Percentiles rank a stretch among this genome's conserved stretches.
Conservation (phyloP, 1,140 invertebrate genomes). For the Ceratina australensis region DNA sequence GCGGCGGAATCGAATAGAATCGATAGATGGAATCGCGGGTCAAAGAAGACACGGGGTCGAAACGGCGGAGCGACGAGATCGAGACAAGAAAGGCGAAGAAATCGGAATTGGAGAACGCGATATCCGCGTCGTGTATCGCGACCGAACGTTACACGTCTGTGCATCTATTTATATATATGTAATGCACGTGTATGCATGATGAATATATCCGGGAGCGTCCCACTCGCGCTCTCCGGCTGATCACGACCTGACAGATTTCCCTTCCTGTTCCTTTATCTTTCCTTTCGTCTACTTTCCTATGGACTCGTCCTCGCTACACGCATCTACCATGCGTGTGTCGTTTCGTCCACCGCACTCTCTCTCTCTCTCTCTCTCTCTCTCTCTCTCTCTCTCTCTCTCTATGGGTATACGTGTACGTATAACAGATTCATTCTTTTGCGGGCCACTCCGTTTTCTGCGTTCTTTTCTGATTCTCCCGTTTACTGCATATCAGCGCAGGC, state of each 20-base stretch:
- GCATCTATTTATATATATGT: constrained; percentile 49
- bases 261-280: constrained; percentile 46
- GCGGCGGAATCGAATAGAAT: background rate
- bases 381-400: background rate
- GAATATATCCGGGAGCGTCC: constrained; percentile 51
- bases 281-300: constrained; percentile 10
- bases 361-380: background rate
- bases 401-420: background rate
- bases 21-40: constrained; percentile 5
- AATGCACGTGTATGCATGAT: constrained; percentile 50
- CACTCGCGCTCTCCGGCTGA: constrained; percentile 48
- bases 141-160: constrained; percentile 42
- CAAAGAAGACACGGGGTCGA: background rate
- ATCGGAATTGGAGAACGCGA: constrained; percentile 24
- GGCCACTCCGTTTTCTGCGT: background rate
- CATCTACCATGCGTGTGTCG: too few species aligned
- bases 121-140: constrained; percentile 10
- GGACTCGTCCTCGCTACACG: too few species aligned
- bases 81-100: background rate
- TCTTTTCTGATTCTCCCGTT: background rate
- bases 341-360: background rate
- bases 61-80: too few species aligned
- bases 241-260: constrained; percentile 46
- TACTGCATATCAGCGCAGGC: constrained; percentile 25
- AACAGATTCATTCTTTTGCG: background rate